Percentiles rank a stretch among this genome's conserved stretches.
Evolutionary conservation across 2,888 invertebrate species (phyloP).

Genomic region (Monochamus alternatus): DNA sequence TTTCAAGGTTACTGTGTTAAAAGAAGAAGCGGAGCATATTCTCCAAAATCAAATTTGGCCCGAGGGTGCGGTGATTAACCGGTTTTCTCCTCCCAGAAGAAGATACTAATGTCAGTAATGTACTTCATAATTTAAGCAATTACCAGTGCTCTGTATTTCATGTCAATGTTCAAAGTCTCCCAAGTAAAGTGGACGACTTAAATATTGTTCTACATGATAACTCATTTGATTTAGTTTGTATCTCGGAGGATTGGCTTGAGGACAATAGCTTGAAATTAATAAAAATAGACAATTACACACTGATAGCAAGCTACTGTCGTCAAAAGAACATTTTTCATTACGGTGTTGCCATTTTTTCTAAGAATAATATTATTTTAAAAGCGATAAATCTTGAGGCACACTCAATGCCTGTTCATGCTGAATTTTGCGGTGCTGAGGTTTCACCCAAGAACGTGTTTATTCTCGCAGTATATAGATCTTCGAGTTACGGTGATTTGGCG

Average conservation of each 20-base stretch:
- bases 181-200: neutral
- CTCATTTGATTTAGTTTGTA: neutral
- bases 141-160: neutral
- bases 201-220: neutral
- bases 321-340: neutral
- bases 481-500: neutral
- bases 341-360: neutral
- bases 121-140: neutral
- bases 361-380: neutral
- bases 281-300: too few relatives aligned
- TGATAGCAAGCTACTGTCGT: too few relatives aligned
- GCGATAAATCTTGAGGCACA: neutral
- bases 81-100: neutral
- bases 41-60: neutral
- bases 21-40: constrained; percentile 1
- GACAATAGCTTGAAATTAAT: neutral
- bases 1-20: neutral
- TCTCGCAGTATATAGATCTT: neutral
- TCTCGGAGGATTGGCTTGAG: neutral
- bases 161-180: neutral
- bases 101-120: neutral
- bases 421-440: neutral
- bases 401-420: neutral
- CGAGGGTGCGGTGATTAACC: neutral
- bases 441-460: neutral